Evolutionary conservation across 2,888 invertebrate genomes (phyloP), one percentile per base, ranked within the genome.

Genomic region (Caenorhabditis doughertyi): DNA sequence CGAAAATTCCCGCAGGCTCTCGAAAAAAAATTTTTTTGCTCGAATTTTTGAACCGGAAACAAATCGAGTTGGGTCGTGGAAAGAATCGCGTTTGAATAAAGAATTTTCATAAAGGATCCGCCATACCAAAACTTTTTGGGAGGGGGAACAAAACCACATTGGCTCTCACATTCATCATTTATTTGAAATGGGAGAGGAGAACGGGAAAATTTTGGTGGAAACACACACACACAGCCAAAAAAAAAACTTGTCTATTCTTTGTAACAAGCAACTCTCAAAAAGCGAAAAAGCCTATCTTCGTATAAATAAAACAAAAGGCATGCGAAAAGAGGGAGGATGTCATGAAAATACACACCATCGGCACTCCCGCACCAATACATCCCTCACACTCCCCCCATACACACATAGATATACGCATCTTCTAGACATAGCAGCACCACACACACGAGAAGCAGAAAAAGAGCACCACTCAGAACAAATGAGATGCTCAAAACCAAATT

Each of bases 281-380:
- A 21, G 51, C 35, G 32, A 35, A 65, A 35, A 65, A 29, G 51
- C 8, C 62, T 65, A 65, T 65, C 51, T 65, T 65, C 51, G 65
- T 51, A 65, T 65, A 65, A 72, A 62, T 60, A 72, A 62, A 72
- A 72, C 60, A 72, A 60, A 62, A 72, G 60, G 72, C 72, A 72
- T 39, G 49, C 35, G 58, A 72, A 72, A 60, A 60, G 51, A 68
- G 42, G 53, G 67, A 35, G n/a, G n/a, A 70, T 55, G 56, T 56
- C 55, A 55, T 70, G 68, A 71, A 71, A 60, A 60, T 39, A 65
- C 51, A 65, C 65, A 64, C 64, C 64, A 64, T 64, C 49, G 49
- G 64, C 13, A 9, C 4, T 18, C 8, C 44, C 51, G 23, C 51
- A 49, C 56, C 58, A 56, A 71, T 58, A 72, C 72, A 60, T 51